Evolutionary conservation across 2,113 vertebrate species (phyloP).

Genomic region (Nothocercus julius): DNA sequence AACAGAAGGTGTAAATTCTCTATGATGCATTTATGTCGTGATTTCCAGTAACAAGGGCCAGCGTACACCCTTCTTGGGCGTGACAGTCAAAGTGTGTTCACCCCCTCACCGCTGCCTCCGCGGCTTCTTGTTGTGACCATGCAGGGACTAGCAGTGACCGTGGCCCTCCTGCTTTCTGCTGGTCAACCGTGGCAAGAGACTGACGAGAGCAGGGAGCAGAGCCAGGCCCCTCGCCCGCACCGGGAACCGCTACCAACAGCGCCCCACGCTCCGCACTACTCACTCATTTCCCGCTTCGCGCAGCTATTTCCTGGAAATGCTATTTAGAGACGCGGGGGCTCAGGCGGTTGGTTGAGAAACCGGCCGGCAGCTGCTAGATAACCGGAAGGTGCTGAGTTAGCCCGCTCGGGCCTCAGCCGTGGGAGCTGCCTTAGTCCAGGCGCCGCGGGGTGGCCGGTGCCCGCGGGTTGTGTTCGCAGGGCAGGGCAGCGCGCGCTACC

Average conservation of each 20-base stretch:
- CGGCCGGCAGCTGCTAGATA: too few species aligned
- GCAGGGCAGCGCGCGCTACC: not conserved
- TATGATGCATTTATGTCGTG: not conserved
- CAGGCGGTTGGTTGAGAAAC: not conserved
- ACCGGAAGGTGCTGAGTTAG: too few species aligned
- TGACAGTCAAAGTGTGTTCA: accelerated
- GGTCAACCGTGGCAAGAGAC: accelerated
- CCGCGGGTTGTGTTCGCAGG: too few species aligned
- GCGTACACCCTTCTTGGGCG: accelerated
- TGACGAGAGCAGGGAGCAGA: not conserved
- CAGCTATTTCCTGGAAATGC: not conserved
- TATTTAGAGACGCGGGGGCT: not conserved
- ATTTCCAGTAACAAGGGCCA: not conserved
- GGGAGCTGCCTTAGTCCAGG: too few species aligned
- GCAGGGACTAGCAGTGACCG: not conserved
- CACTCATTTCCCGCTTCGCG: not conserved
- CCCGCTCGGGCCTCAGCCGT: too few species aligned
- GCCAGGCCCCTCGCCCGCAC: accelerated
- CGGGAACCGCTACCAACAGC: not conserved
- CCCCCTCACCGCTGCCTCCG: not conserved
- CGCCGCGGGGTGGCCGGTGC: too few species aligned
- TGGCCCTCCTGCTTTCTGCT: not conserved
- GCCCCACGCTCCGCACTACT: not conserved
- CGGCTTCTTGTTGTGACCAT: not conserved
- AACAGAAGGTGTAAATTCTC: not conserved